Evolutionary conservation across 1,140 invertebrate species (phyloP).

Genomic region (Drosophila azteca): DNA sequence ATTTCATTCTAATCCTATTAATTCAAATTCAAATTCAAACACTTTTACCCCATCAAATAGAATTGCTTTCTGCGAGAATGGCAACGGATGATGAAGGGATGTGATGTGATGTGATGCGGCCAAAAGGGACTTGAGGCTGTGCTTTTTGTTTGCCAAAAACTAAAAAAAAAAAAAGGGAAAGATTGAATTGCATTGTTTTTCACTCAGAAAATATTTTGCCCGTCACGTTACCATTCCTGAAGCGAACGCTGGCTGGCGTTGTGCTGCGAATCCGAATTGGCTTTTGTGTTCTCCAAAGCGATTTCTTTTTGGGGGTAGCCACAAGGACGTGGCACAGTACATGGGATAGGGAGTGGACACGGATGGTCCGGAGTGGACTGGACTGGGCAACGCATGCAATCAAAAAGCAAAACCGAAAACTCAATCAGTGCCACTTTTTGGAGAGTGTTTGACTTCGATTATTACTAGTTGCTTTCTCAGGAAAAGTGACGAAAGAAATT

Average conservation of each 20-base stretch:
- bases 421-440: slow-evolving; percentile 38
- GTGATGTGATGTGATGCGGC: not conserved
- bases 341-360: not conserved
- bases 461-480: slow-evolving; percentile 34
- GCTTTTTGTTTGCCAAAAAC: slow-evolving; percentile 58
- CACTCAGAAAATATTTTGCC: slow-evolving; percentile 65
- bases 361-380: not conserved
- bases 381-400: slow-evolving; percentile 52
- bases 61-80: slow-evolving; percentile 39
- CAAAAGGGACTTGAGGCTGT: slow-evolving; percentile 35
- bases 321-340: not conserved
- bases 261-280: slow-evolving; percentile 8
- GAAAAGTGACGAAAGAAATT: too few relatives aligned
- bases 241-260: slow-evolving; percentile 10
- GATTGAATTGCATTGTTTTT: slow-evolving; percentile 72
- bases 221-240: slow-evolving; percentile 45
- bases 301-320: slow-evolving; percentile 16
- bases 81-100: not conserved
- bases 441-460: slow-evolving; percentile 68
- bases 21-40: slow-evolving; percentile 72
- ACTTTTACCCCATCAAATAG: slow-evolving; percentile 48
- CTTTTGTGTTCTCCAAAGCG: slow-evolving; percentile 35
- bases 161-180: slow-evolving; percentile 10
- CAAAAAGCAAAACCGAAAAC: slow-evolving; percentile 39
- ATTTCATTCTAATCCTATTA: slow-evolving; percentile 74